These are phyloP conservation scores for Xerus inauris DNA, from an alignment of 2,113 vertebrate genomes.

Conservation along the genomic window DNA sequence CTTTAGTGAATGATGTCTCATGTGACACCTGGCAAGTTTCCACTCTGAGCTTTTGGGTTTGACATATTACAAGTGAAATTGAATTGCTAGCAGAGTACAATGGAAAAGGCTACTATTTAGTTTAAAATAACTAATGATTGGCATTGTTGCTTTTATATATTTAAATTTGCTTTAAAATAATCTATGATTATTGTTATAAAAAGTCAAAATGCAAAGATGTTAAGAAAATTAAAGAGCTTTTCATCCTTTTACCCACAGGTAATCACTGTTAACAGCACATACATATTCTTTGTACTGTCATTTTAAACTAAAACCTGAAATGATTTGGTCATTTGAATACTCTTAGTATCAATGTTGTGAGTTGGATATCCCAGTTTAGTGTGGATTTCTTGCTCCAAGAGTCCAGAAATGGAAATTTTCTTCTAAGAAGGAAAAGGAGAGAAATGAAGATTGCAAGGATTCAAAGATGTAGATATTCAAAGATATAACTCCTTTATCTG, in stretches of 20 bases:
- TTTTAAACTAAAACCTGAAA: constrained; percentile 11
- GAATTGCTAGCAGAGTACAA: constrained; percentile 32
- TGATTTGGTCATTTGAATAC: constrained; percentile 27
- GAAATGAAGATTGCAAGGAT: not conserved
- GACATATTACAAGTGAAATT: not conserved
- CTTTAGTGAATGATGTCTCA: constrained; percentile 11
- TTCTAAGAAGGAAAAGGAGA: constrained; percentile 7
- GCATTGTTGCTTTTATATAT: not conserved
- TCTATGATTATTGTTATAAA: constrained; percentile 16
- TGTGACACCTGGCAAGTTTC: constrained; percentile 14
- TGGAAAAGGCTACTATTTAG: not conserved
- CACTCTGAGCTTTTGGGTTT: constrained; percentile 46
- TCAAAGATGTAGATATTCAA: not conserved
- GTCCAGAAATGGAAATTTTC: not conserved
- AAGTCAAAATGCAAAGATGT: constrained; percentile 29
- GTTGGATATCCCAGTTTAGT: not conserved
- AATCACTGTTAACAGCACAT: not conserved
- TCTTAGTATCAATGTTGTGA: not conserved
- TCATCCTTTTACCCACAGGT: not conserved
- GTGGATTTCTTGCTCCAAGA: constrained; percentile 25
- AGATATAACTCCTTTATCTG: not conserved
- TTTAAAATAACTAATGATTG: constrained; percentile 55
- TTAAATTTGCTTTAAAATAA: constrained; percentile 11
- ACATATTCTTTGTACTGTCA: not conserved
- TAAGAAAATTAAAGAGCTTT: not conserved